Conservation (phyloP, 2,113 vertebrate genomes). For the Buteo buteo region DNA sequence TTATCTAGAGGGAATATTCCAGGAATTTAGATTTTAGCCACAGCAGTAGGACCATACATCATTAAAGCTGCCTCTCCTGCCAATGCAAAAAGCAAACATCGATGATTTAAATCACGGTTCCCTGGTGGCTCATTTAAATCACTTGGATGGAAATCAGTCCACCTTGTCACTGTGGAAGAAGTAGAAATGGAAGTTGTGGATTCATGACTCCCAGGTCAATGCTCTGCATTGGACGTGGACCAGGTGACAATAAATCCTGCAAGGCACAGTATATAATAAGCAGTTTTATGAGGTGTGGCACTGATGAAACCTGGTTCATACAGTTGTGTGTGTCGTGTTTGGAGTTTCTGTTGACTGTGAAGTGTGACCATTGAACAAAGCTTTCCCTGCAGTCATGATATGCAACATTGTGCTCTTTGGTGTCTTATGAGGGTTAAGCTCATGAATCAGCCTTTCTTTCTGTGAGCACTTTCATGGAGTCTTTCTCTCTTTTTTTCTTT, state of each 20-base stretch:
- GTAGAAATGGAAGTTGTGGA: not conserved
- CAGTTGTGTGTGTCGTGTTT: not conserved
- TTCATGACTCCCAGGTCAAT: slow-evolving; percentile 22
- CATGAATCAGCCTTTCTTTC: not conserved
- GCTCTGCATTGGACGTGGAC: not conserved
- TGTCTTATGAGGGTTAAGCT: not conserved
- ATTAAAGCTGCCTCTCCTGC: slow-evolving; percentile 47
- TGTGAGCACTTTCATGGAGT: not conserved
- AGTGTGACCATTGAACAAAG: not conserved
- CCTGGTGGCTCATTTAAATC: slow-evolving; percentile 40
- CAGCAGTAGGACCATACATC: slow-evolving; percentile 25
- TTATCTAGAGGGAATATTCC: slow-evolving; percentile 37
- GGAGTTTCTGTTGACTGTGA: not conserved
- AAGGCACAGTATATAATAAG: not conserved
- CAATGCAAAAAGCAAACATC: slow-evolving; percentile 46
- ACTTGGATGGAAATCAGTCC: slow-evolving; percentile 45
- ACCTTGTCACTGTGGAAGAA: slow-evolving; percentile 13
- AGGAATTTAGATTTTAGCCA: slow-evolving; percentile 21
- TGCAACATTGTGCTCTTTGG: rapidly evolving
- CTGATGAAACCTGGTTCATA: not conserved
- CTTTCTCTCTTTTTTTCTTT: not conserved
- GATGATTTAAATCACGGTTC: slow-evolving; percentile 22
- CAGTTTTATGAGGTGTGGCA: not conserved
- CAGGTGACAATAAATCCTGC: not conserved
- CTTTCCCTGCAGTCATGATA: not conserved